phyloP scores from a whole-genome alignment of 2,888 invertebrate genomes.

The Dicyrtoma fusca region DNA sequence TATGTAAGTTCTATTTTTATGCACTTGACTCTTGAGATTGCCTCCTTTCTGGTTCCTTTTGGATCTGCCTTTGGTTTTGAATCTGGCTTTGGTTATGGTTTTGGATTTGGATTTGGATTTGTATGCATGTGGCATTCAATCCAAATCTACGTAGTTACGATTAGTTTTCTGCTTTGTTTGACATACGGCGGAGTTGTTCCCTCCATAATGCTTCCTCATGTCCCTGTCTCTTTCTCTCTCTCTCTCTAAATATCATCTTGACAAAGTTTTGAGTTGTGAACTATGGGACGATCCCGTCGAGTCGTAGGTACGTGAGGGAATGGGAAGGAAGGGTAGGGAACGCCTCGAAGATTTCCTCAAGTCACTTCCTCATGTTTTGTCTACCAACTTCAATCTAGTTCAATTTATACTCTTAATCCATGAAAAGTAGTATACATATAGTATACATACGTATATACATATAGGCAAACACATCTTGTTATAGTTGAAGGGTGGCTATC shows the following conservation, averaged over 20 bases:
- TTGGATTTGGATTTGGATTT: too few relatives aligned
- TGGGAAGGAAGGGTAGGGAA: conserved; percentile 3
- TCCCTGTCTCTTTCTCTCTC: neutral
- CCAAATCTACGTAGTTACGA: too few relatives aligned
- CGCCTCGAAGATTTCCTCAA: conserved; percentile 28
- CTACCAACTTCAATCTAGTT: conserved; percentile 12
- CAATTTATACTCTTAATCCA: neutral
- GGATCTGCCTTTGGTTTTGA: too few relatives aligned
- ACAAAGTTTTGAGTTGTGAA: conserved; percentile 22
- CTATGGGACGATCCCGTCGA: neutral
- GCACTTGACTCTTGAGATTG: too few relatives aligned
- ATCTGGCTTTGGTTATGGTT: too few relatives aligned
- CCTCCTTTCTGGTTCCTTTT: too few relatives aligned
- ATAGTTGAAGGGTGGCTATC: too few relatives aligned
- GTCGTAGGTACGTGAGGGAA: neutral
- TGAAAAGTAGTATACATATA: too few relatives aligned
- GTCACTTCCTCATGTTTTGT: conserved; percentile 35
- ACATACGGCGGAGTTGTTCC: too few relatives aligned
- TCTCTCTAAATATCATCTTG: conserved; percentile 12
- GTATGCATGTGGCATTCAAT: too few relatives aligned
- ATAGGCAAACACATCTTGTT: neutral
- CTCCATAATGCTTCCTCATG: neutral
- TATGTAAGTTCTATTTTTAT: too few relatives aligned
- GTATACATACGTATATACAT: neutral
- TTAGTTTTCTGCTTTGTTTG: too few relatives aligned